Evolutionary conservation across 2,888 invertebrate genomes (phyloP).

Genomic region (Drosophila mayaguana): DNA sequence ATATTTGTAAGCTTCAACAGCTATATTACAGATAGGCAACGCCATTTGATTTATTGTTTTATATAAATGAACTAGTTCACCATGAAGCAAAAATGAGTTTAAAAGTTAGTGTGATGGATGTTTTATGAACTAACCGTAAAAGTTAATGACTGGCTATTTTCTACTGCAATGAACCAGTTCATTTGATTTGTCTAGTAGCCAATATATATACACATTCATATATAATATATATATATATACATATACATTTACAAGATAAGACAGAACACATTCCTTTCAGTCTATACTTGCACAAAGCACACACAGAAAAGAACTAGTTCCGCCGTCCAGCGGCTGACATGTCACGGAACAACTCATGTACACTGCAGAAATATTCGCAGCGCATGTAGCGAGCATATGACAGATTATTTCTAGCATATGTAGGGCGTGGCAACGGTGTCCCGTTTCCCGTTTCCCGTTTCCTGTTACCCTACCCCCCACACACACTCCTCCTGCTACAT

Average conservation of each 20-base stretch:
- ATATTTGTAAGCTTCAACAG: too few relatives aligned
- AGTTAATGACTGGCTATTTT: too few relatives aligned
- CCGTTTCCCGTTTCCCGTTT: slow-evolving; percentile 3
- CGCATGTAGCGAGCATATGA: slow-evolving; percentile 23
- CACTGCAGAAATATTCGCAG: not conserved
- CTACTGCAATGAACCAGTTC: not conserved
- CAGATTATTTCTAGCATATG: slow-evolving; percentile 31
- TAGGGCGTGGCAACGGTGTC: slow-evolving; percentile 4
- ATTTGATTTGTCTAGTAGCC: too few relatives aligned
- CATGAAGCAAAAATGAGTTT: not conserved
- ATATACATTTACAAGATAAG: not conserved
- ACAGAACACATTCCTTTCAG: not conserved
- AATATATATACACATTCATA: too few relatives aligned
- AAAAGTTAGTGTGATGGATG: not conserved
- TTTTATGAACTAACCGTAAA: not conserved
- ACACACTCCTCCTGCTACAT: too few relatives aligned
- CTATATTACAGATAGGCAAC: too few relatives aligned
- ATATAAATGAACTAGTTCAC: not conserved
- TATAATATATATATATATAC: not conserved
- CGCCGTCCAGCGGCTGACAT: not conserved
- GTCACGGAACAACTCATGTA: slow-evolving; percentile 1
- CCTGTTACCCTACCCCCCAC: too few relatives aligned
- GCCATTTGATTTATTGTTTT: too few relatives aligned
- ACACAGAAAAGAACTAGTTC: not conserved
- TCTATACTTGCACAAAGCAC: not conserved